Conservation (phyloP, 2,888 invertebrate species). For the Cylindroiulus punctatus region DNA sequence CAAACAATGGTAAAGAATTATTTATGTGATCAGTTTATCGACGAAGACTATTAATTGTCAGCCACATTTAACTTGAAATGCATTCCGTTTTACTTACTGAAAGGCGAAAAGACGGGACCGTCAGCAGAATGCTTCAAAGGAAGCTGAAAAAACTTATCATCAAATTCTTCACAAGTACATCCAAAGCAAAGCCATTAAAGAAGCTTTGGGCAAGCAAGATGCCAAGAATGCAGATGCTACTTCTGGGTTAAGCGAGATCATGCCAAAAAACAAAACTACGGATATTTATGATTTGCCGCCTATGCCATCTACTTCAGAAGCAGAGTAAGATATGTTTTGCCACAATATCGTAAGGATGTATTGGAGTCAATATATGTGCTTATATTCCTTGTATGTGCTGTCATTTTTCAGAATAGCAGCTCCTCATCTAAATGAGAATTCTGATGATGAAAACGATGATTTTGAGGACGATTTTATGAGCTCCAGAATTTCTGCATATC, state of each 20-base stretch:
- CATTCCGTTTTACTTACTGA: neutral
- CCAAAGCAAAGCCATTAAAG: conserved; percentile 63
- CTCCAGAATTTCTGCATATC: conserved; percentile 55
- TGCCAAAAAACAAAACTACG: conserved; percentile 56
- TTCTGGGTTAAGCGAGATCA: conserved; percentile 56
- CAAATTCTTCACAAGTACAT: conserved; percentile 78
- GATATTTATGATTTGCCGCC: conserved; percentile 67
- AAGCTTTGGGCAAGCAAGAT: conserved; percentile 52
- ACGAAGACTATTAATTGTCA: neutral
- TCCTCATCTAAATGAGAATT: conserved; percentile 19
- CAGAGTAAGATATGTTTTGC: conserved; percentile 10
- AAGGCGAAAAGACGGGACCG: conserved; percentile 78
- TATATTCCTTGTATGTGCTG: too few relatives aligned
- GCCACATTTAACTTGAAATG: neutral
- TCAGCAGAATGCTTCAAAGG: conserved; percentile 76
- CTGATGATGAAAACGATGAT: conserved; percentile 55
- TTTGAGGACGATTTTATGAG: conserved; percentile 56
- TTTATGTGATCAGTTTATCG: neutral
- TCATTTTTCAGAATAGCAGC: conserved; percentile 39
- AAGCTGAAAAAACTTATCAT: conserved; percentile 78
- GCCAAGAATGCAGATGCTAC: conserved; percentile 58
- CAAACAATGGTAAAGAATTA: conserved; percentile 82
- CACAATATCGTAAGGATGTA: too few relatives aligned
- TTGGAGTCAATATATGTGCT: neutral
- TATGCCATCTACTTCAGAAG: conserved; percentile 61